Conservation (phyloP, 2,888 invertebrate species). For the Arge pagana region DNA sequence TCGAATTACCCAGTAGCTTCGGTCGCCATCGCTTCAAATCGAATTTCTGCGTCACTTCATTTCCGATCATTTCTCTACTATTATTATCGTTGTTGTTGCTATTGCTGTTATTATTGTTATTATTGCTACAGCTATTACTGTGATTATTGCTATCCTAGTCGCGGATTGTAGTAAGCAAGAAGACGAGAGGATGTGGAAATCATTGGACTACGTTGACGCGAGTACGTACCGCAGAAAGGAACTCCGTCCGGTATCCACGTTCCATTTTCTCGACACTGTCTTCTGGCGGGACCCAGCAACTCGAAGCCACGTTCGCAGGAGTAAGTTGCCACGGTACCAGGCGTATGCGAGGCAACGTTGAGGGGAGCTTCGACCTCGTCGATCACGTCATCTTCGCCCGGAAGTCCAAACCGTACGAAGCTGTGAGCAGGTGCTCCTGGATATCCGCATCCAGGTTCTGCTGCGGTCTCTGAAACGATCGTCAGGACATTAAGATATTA, state of each 20-base stretch:
- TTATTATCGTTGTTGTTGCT: too few species aligned
- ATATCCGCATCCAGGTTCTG: conserved; percentile 69
- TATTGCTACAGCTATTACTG: too few species aligned
- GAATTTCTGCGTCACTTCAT: too few species aligned
- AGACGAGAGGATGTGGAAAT: too few species aligned
- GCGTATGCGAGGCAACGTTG: conserved; percentile 62
- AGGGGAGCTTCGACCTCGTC: conserved; percentile 54
- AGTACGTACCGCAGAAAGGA: conserved; percentile 94
- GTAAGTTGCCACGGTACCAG: conserved; percentile 78
- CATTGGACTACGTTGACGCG: neutral
- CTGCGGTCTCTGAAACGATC: conserved; percentile 34
- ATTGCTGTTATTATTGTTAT: too few species aligned
- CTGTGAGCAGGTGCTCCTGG: conserved; percentile 92
- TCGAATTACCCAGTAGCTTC: too few species aligned
- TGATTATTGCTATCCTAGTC: too few species aligned
- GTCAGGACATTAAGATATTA: neutral
- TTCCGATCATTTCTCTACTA: too few species aligned
- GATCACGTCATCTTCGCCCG: conserved; percentile 47
- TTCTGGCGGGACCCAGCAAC: conserved; percentile 82
- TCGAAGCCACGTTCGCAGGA: conserved; percentile 89
- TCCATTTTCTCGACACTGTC: conserved; percentile 74
- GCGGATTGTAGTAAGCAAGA: too few species aligned
- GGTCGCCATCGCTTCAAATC: too few species aligned
- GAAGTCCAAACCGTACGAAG: conserved; percentile 71
- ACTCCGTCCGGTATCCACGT: conserved; percentile 89